phyloP scores from a whole-genome alignment of 2,113 vertebrate genomes.

The Tenebrosternarchus preto region DNA sequence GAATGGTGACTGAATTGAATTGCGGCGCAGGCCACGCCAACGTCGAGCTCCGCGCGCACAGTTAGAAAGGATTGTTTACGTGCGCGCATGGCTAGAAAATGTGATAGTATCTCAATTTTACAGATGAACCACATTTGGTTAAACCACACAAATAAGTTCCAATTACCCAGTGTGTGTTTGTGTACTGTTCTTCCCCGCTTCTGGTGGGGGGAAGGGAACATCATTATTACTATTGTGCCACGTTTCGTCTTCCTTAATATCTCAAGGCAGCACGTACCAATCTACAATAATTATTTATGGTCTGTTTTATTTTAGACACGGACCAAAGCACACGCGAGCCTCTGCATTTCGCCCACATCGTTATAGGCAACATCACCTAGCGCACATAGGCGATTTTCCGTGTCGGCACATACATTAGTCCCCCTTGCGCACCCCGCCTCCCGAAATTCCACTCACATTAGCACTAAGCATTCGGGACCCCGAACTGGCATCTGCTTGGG shows the following conservation, averaged over 20 bases:
- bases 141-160: no score
- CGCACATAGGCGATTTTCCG: neutral
- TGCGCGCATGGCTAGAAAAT: no score
- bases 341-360: neutral
- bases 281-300: neutral
- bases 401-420: neutral
- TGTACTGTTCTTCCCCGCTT: neutral
- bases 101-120: no score
- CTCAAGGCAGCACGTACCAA: neutral
- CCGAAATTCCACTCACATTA: constrained; percentile 15
- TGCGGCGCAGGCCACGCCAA: neutral
- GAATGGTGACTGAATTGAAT: constrained; percentile 1
- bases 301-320: neutral
- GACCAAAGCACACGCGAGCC: neutral
- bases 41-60: no score
- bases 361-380: neutral
- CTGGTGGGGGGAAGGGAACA: no score
- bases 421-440: neutral
- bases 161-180: no score
- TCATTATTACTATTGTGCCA: neutral
- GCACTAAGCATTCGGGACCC: constrained; percentile 14
- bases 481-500: constrained; percentile 61
- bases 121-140: no score
- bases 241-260: neutral
- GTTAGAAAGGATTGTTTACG: no score